Conservation (phyloP, 2,888 invertebrate genomes). For the Drosophila parthenogenetica region DNA sequence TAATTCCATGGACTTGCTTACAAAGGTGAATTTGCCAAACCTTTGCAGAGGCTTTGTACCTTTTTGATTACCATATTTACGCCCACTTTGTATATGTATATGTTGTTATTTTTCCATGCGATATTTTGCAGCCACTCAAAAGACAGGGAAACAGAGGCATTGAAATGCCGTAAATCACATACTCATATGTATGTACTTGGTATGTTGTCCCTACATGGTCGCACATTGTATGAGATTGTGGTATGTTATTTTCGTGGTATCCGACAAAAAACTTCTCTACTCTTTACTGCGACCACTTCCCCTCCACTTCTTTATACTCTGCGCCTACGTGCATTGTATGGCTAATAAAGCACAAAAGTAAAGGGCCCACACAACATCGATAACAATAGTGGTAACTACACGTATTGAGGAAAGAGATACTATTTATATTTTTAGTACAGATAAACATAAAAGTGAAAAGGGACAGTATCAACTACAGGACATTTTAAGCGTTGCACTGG, state of each 20-base stretch:
- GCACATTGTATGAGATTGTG: conserved; percentile 49
- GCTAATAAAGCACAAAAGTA: conserved; percentile 74
- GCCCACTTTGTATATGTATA: conserved; percentile 30
- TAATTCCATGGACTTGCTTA: conserved; percentile 19
- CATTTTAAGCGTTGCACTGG: conserved; percentile 53
- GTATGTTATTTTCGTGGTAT: conserved; percentile 50
- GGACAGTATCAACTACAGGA: conserved; percentile 41
- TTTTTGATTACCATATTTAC: conserved; percentile 60
- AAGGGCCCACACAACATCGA: conserved; percentile 23
- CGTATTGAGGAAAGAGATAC: conserved; percentile 53
- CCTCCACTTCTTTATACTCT: neutral
- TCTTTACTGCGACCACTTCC: neutral
- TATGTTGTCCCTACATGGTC: conserved; percentile 24
- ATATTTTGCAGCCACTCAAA: conserved; percentile 40
- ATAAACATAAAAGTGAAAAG: conserved; percentile 12
- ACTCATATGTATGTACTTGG: conserved; percentile 15
- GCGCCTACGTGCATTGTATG: conserved; percentile 76
- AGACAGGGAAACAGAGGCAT: conserved; percentile 53
- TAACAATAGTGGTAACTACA: conserved; percentile 46
- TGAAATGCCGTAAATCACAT: conserved; percentile 54
- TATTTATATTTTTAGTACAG: conserved; percentile 55
- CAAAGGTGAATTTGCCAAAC: conserved; percentile 45
- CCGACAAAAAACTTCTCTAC: conserved; percentile 42
- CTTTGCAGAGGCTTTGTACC: conserved; percentile 53
- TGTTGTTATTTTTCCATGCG: conserved; percentile 15